A percentile compares a stretch with the other conserved stretches of the same genome.
These are phyloP conservation scores for Diloba caeruleocephala DNA, from an alignment of 2,888 invertebrate species.

Conservation along the genomic window DNA sequence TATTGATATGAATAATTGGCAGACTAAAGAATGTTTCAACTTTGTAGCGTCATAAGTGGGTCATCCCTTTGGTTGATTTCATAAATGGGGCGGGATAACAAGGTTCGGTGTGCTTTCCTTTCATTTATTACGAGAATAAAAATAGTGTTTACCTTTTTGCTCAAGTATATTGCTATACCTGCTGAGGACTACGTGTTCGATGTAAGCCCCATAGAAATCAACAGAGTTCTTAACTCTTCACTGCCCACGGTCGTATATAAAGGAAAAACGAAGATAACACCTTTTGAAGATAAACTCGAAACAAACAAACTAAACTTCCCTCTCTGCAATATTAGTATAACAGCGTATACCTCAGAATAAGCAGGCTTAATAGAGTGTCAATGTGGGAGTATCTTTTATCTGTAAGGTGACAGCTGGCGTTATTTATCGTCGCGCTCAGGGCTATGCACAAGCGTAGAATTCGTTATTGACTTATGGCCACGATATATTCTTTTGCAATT, in stretches of 20 bases:
- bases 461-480: constrained; percentile 34
- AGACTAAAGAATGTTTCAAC: too few relatives aligned
- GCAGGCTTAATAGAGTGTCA: constrained; percentile 46
- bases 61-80: background rate
- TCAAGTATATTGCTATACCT: too few relatives aligned
- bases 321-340: constrained; percentile 21
- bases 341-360: constrained; percentile 27
- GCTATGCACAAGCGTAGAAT: constrained; percentile 44
- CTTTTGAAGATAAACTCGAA: too few relatives aligned
- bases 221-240: too few relatives aligned
- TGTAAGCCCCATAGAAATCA: too few relatives aligned
- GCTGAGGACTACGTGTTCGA: too few relatives aligned
- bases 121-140: background rate
- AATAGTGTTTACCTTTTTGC: too few relatives aligned
- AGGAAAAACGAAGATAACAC: too few relatives aligned
- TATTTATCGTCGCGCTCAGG: constrained; percentile 43
- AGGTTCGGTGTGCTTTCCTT: background rate
- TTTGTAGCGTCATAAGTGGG: background rate
- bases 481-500: constrained; percentile 32
- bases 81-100: background rate
- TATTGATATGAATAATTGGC: too few relatives aligned
- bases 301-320: too few relatives aligned
- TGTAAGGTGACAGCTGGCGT: constrained; percentile 39
- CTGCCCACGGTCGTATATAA: too few relatives aligned
- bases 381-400: constrained; percentile 40